Evolutionary conservation across 2,113 vertebrate species (phyloP), one percentile per base, ranked within the genome.

Genomic region (Siphamia tubifer): DNA sequence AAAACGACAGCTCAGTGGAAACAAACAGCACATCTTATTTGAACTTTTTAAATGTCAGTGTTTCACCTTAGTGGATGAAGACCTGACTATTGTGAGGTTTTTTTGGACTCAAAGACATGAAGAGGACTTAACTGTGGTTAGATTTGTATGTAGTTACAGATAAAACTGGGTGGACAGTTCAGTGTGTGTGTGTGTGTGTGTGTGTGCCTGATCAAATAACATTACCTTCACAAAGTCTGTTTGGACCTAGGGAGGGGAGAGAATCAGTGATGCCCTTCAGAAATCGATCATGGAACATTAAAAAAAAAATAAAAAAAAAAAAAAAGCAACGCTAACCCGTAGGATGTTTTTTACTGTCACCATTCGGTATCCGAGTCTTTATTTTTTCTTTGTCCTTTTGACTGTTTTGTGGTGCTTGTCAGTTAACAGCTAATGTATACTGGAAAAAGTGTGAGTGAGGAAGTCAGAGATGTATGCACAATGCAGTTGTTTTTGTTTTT

Each of bases 21-120:
- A 39, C 15, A 32, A 71, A 52, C 31, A 4, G 56, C 55, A 74
- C 61, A 61, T 63, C 42, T 54, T 27, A 67, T 53, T 55, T 55
- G 70, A 78, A 52, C 68, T 80, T 57, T 68, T 16, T 45, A 58
- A 68, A 81, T 61, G 54, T 74, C 68, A 72, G 75, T 27, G 67
- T 77, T 82, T 74, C 23, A 75, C 72, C 70, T 72, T 61, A 28
- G 49, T 58, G 35, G 35, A 83, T 83, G 79, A 83, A 76, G 68
- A 81, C 77, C 84, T 75, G 82, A 88, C 87, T 85, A 82, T 87
- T 87, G 85, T 71, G 70, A 60, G 34, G 9, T 44, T 57, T 68
- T 28, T n/a, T n/a, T 52, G 44, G 67, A 69, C 52, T 73, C 35
- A 21, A 19, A 74, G 53, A 36, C n/a, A 54, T 44, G 54, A 25